Evolutionary conservation across 2,888 invertebrate species (phyloP), one percentile per base, ranked within the genome.

Genomic region (Monopis laevigella): DNA sequence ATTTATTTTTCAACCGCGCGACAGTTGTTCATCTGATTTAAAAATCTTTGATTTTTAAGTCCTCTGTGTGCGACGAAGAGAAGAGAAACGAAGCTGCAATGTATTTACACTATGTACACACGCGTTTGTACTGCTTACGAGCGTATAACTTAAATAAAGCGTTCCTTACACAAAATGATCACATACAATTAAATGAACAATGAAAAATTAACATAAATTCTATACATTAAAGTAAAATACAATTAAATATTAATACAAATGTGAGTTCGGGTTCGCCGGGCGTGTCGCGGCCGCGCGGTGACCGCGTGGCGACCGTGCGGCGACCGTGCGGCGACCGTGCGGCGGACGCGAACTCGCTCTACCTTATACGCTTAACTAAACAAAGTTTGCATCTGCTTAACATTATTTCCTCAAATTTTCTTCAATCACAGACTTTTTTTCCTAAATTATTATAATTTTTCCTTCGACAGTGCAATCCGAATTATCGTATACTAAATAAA

Each of bases 341-440:
- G n/a, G n/a, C n/a, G n/a, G n/a, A n/a, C n/a, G n/a, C n/a, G n/a
- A n/a, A n/a, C n/a, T n/a, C n/a, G n/a, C n/a, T n/a, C n/a, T n/a
- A n/a, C n/a, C n/a, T n/a, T n/a, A n/a, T n/a, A n/a, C n/a, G n/a
- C n/a, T n/a, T n/a, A n/a, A 7, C 29, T 29, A 29, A 29, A 29
- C 17, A 7, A 32, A 17, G 32, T 17, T 10, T 13, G 14, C 32
- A 68, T 64, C 67, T 55, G 59, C 66, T 60, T 55, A 64, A 56
- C 57, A 60, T 62, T 58, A 59, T 72, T 66, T 65, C 70, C 65
- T 68, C 70, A 71, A 73, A 65, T 75, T 77, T 44, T 74, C 70
- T 66, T 75, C 74, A 65, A 80, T 80, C 78, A 78, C 78, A 80
- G 78, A 78, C 78, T 75, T 74, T 80, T 80, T 78, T 72, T 74